Percentiles rank a stretch among this genome's conserved stretches.
Evolutionary conservation across 2,888 invertebrate genomes (phyloP).

Genomic region (Watsonalla cultraria): DNA sequence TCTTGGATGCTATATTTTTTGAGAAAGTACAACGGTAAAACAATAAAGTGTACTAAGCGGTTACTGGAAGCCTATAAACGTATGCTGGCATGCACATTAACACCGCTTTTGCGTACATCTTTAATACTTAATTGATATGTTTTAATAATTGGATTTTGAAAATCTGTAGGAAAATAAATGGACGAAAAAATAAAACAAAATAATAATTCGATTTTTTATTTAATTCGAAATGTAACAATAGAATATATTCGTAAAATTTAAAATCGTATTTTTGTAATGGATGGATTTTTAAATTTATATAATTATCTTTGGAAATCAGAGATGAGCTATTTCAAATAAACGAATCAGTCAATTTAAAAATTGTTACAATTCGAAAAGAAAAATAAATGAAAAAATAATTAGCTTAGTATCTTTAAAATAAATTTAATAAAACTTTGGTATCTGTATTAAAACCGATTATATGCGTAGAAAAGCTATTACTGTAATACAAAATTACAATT

Average conservation of each 20-base stretch:
- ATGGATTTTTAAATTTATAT: slow-evolving; percentile 59
- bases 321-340: slow-evolving; percentile 9
- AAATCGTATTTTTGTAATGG: slow-evolving; percentile 69
- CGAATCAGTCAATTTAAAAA: slow-evolving; percentile 19
- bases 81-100: too few species aligned
- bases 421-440: slow-evolving; percentile 77
- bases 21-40: too few species aligned
- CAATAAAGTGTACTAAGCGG: too few species aligned
- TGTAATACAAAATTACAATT: slow-evolving; percentile 60
- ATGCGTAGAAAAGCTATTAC: slow-evolving; percentile 67
- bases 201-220: slow-evolving; percentile 59
- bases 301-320: slow-evolving; percentile 15
- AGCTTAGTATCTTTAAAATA: slow-evolving; percentile 69
- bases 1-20: slow-evolving; percentile 17
- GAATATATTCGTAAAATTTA: slow-evolving; percentile 63
- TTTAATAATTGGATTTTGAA: slow-evolving; percentile 43
- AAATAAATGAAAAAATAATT: slow-evolving; percentile 51
- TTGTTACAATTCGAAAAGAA: slow-evolving; percentile 46
- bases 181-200: slow-evolving; percentile 60
- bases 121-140: slow-evolving; percentile 52
- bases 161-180: slow-evolving; percentile 33
- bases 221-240: slow-evolving; percentile 74
- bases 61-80: too few species aligned
- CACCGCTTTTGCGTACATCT: background rate
- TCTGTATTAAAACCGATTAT: slow-evolving; percentile 76